A percentile compares a stretch with the other conserved stretches of the same genome.
Evolutionary conservation across 1,140 invertebrate species (phyloP).

Genomic region (Calliopsis andreniformis): DNA sequence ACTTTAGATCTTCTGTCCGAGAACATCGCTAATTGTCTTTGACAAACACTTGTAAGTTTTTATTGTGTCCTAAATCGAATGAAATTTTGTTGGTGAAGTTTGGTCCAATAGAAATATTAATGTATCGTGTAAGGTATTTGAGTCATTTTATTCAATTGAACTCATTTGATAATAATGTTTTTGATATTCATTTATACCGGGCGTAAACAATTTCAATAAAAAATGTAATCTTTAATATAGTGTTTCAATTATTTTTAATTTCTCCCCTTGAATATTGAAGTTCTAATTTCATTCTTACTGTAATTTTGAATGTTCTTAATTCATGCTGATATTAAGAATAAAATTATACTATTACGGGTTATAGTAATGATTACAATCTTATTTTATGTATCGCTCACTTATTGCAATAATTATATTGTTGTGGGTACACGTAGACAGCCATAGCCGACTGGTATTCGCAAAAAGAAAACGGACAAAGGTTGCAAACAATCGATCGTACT

Average conservation of each 20-base stretch:
- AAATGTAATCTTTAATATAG: neutral
- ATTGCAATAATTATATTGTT: too few relatives aligned
- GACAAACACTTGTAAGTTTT: neutral
- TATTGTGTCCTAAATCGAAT: neutral
- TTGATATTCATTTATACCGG: neutral
- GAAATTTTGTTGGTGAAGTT: neutral
- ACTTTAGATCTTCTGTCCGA: neutral
- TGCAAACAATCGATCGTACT: too few relatives aligned
- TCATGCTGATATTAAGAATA: too few relatives aligned
- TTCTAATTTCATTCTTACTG: too few relatives aligned
- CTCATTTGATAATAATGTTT: neutral
- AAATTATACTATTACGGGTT: too few relatives aligned
- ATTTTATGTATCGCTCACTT: too few relatives aligned
- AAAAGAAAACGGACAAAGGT: too few relatives aligned
- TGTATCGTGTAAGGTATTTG: neutral
- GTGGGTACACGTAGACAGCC: too few relatives aligned
- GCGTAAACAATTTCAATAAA: constrained; percentile 18
- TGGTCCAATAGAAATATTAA: neutral
- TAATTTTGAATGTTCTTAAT: too few relatives aligned
- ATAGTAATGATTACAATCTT: too few relatives aligned
- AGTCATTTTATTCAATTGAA: neutral
- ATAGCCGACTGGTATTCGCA: too few relatives aligned
- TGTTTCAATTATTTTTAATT: neutral
- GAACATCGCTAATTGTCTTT: neutral
- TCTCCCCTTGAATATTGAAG: too few relatives aligned